Conservation (phyloP, 2,888 invertebrate genomes). For the Andrena marginata region DNA sequence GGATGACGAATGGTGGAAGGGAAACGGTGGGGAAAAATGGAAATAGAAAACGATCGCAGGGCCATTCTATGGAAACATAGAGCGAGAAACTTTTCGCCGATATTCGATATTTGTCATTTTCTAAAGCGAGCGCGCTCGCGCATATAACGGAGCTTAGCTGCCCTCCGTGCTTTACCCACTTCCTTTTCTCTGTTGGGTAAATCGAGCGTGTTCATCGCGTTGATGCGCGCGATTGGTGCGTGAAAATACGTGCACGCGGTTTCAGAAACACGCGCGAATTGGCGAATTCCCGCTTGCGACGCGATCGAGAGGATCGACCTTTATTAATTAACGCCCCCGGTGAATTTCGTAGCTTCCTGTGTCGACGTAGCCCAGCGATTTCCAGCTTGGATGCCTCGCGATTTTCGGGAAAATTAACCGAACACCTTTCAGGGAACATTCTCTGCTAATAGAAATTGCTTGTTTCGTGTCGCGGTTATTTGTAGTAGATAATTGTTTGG, state of each 20-base stretch:
- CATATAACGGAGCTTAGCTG: neutral
- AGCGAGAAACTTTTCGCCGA: constrained; percentile 43
- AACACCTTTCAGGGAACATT: constrained; percentile 9
- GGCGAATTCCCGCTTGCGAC: constrained; percentile 8
- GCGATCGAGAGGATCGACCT: constrained; percentile 31
- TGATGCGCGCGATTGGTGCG: neutral
- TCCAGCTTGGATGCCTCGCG: constrained; percentile 10
- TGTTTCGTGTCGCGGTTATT: neutral
- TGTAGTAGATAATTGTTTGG: constrained; percentile 6
- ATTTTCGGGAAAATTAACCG: constrained; percentile 31
- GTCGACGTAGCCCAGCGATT: constrained; percentile 12
- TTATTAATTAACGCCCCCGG: constrained; percentile 55
- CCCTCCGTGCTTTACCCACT: neutral
- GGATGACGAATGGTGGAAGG: constrained; percentile 7
- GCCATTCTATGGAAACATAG: constrained; percentile 26
- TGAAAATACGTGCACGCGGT: constrained; percentile 36
- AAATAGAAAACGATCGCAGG: neutral
- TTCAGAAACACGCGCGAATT: constrained; percentile 4
- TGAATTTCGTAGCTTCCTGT: constrained; percentile 34
- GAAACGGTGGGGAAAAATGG: neutral
- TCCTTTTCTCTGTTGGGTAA: constrained; percentile 32
- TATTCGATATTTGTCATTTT: constrained; percentile 45
- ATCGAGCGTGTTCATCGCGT: constrained; percentile 25
- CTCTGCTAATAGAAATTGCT: constrained; percentile 18
- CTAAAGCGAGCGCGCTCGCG: neutral